Conservation (phyloP, 2,888 invertebrate species). For the Caenorhabditis auriculariae region DNA sequence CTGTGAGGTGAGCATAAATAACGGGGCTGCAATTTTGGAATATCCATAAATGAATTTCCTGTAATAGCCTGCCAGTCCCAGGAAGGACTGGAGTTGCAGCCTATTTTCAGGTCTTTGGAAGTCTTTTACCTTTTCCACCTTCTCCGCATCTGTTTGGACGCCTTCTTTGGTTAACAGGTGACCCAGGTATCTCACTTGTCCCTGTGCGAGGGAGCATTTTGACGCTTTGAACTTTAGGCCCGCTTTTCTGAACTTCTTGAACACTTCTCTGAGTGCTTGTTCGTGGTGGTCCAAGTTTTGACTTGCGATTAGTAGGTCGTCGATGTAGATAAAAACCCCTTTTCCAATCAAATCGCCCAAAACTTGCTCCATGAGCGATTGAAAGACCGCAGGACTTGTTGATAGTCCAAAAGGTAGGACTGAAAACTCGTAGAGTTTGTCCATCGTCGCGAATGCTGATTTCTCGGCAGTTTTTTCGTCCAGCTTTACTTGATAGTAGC, state of each 20-base stretch:
- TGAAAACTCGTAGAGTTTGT: slow-evolving; percentile 42
- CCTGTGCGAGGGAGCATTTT: slow-evolving; percentile 13
- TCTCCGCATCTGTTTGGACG: slow-evolving; percentile 7
- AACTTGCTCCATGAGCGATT: slow-evolving; percentile 37
- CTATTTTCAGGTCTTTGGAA: slow-evolving; percentile 14
- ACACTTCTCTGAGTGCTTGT: slow-evolving; percentile 13
- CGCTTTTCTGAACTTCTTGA: slow-evolving; percentile 1
- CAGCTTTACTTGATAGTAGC: slow-evolving; percentile 46
- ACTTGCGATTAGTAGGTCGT: slow-evolving; percentile 42
- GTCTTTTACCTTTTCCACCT: slow-evolving; percentile 10
- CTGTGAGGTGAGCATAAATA: slow-evolving; percentile 20
- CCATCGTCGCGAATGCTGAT: slow-evolving; percentile 40
- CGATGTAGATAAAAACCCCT: slow-evolving; percentile 34
- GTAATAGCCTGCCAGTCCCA: slow-evolving; percentile 41
- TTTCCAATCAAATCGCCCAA: slow-evolving; percentile 14
- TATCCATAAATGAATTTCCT: slow-evolving; percentile 38
- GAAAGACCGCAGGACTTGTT: slow-evolving; percentile 48
- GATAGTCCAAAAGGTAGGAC: slow-evolving; percentile 51
- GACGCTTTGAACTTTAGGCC: slow-evolving; percentile 4
- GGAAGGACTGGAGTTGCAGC: slow-evolving; percentile 22
- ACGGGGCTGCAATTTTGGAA: slow-evolving; percentile 23
- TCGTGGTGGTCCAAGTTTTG: slow-evolving; percentile 19
- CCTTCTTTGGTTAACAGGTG: slow-evolving; percentile 9
- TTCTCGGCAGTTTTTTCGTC: slow-evolving; percentile 23
- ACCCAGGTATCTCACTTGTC: slow-evolving; percentile 20